Evolutionary conservation across 2,113 vertebrate species (phyloP).

Genomic region (Eclectus roratus): DNA sequence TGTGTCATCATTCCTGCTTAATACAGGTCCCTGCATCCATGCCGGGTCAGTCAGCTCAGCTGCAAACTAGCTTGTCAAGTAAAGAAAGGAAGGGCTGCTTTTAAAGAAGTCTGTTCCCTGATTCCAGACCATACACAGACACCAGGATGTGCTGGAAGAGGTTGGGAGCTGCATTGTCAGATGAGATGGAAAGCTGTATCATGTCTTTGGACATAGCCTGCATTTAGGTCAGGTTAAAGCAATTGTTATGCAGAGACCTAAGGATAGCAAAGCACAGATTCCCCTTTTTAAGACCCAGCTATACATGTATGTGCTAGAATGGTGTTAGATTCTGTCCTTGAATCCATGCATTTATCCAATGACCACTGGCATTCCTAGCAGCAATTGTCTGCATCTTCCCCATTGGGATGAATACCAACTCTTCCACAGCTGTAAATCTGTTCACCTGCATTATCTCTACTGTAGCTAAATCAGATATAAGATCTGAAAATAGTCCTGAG

Average conservation of each 20-base stretch:
- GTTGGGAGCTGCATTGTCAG: background rate
- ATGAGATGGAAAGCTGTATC: background rate
- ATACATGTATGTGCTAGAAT: background rate
- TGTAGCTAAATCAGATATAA: background rate
- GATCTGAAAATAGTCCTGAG: background rate
- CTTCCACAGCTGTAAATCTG: background rate
- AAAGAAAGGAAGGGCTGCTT: background rate
- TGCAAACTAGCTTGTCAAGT: background rate
- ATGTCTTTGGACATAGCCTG: background rate
- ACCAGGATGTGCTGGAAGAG: background rate
- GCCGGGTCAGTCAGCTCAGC: background rate
- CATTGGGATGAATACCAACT: background rate
- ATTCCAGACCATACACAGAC: background rate
- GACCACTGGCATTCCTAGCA: background rate
- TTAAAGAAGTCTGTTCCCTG: background rate
- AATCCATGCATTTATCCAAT: background rate
- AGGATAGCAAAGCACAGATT: background rate
- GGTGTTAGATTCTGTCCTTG: background rate
- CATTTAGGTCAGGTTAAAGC: background rate
- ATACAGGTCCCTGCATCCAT: fast-evolving
- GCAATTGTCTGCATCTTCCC: background rate
- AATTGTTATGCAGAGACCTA: background rate
- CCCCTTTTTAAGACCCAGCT: background rate
- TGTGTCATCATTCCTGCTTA: background rate
- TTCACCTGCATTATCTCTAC: background rate